A percentile compares a stretch with the other conserved stretches of the same genome.
Evolutionary conservation across 2,113 vertebrate species (phyloP).

Genomic region (Pithys albifrons): DNA sequence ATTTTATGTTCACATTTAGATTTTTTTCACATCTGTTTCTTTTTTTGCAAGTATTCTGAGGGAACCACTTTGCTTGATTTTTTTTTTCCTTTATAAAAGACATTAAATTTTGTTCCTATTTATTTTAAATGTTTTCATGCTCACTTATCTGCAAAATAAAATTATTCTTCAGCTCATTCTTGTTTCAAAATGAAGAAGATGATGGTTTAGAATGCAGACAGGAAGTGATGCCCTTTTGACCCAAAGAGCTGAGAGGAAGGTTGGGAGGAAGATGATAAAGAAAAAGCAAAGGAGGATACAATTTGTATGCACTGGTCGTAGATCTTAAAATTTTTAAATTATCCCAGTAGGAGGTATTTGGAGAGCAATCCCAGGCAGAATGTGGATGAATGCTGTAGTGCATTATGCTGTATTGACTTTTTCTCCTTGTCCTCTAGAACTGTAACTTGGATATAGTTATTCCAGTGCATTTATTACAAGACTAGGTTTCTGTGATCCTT

Average conservation of each 20-base stretch:
- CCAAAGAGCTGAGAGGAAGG: constrained; percentile 65
- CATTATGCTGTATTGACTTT: background rate
- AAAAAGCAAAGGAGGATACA: constrained; percentile 33
- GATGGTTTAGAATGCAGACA: constrained; percentile 54
- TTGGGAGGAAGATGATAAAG: constrained; percentile 72
- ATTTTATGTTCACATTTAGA: background rate
- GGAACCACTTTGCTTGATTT: background rate
- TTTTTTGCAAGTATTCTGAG: constrained; percentile 2
- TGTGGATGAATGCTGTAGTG: background rate
- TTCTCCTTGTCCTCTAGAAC: background rate
- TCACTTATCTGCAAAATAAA: constrained; percentile 47
- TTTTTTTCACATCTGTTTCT: constrained; percentile 15
- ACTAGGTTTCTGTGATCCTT: background rate
- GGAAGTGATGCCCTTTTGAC: constrained; percentile 74
- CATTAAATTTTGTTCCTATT: background rate
- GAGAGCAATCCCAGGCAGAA: background rate
- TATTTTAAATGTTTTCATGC: background rate
- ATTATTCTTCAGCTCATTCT: constrained; percentile 21
- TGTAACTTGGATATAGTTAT: background rate
- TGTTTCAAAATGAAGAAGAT: constrained; percentile 52
- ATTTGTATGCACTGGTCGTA: background rate
- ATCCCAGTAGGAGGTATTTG: background rate
- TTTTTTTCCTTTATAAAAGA: background rate
- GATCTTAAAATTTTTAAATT: background rate
- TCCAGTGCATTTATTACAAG: background rate